A percentile compares a stretch with the other conserved stretches of the same genome.
Evolutionary conservation across 2,888 invertebrate species (phyloP).

Genomic region (Drosophila kambysellisi): DNA sequence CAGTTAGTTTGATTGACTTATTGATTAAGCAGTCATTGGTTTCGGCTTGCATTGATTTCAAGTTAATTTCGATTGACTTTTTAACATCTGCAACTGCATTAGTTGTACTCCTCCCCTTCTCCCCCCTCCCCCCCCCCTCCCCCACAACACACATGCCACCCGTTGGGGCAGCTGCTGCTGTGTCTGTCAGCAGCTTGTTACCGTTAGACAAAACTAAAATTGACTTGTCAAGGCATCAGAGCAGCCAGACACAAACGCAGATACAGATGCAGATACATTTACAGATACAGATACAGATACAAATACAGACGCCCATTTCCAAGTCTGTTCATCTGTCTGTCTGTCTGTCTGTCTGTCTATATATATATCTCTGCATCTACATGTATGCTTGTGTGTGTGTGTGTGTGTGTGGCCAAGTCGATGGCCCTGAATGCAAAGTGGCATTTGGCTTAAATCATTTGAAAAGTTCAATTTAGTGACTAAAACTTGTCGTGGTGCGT

Average conservation of each 20-base stretch:
- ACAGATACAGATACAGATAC: conserved; percentile 9
- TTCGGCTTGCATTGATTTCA: conserved; percentile 17
- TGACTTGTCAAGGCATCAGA: conserved; percentile 65
- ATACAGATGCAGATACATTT: conserved; percentile 4
- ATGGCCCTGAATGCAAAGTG: conserved; percentile 71
- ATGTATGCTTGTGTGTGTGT: conserved; percentile 18
- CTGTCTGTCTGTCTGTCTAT: background rate
- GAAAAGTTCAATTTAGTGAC: conserved; percentile 72
- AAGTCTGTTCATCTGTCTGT: conserved; percentile 36
- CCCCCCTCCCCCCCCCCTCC: no score
- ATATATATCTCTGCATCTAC: background rate
- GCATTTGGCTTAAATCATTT: conserved; percentile 72
- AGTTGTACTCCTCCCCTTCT: background rate
- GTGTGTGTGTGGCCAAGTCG: conserved; percentile 66
- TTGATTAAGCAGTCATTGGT: conserved; percentile 32
- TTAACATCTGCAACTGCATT: conserved; percentile 35
- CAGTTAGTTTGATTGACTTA: conserved; percentile 27
- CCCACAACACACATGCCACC: background rate
- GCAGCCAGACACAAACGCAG: conserved; percentile 37
- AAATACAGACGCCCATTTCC: conserved; percentile 50
- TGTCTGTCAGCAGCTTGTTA: conserved; percentile 59
- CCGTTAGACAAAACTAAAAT: conserved; percentile 59
- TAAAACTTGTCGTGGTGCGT: conserved; percentile 68
- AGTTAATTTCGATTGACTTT: conserved; percentile 17
- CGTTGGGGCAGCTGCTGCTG: conserved; percentile 4